These are phyloP conservation scores for Mesoclemmys tuberculata DNA, from an alignment of 2,113 vertebrate species.

Conservation along the genomic window DNA sequence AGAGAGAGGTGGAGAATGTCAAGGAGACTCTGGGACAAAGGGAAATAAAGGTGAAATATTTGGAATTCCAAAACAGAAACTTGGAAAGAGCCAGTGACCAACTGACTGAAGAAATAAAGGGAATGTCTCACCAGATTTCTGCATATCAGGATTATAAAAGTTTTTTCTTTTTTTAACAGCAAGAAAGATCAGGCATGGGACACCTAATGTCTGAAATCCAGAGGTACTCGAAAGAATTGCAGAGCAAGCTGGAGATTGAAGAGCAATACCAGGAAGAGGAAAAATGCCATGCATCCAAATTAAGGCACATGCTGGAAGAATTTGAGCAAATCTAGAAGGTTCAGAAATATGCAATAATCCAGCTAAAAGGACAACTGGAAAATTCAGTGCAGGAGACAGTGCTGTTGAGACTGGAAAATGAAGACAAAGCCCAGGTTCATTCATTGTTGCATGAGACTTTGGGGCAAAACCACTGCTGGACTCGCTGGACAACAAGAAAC, in stretches of 20 bases:
- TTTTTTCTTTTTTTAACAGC: neutral
- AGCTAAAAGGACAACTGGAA: neutral
- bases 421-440: neutral
- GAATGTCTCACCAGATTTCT: neutral
- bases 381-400: neutral
- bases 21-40: neutral
- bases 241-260: neutral
- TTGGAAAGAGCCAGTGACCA: neutral
- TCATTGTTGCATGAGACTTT: neutral
- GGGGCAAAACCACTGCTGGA: neutral
- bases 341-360: neutral
- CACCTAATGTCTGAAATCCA: neutral
- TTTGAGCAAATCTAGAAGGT: slow-evolving; percentile 28
- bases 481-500: neutral
- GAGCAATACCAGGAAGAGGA: neutral
- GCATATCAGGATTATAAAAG: neutral
- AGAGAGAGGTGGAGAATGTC: neutral
- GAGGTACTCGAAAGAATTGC: neutral
- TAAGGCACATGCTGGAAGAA: neutral
- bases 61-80: neutral
- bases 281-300: neutral
- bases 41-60: neutral
- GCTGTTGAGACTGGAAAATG: neutral
- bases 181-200: neutral
- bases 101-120: neutral